A percentile compares a stretch with the other conserved stretches of the same genome.
These are phyloP conservation scores for Mus spretus DNA, from an alignment of 2,797 vertebrate genomes.

Conservation along the genomic window DNA sequence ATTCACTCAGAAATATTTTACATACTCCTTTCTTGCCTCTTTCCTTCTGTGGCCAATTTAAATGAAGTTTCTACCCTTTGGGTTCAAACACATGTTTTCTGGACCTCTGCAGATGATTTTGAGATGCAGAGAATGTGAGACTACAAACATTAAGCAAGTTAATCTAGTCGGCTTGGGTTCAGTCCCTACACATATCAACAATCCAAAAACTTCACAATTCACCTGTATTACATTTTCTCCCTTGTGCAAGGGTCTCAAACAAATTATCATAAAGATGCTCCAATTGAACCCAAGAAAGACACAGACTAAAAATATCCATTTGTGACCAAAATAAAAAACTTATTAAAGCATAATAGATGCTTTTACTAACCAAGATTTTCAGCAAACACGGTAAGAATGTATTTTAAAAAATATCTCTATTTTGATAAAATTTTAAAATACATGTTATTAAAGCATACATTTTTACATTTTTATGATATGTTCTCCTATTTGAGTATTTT, in stretches of 20 bases:
- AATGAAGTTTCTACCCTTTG: background rate
- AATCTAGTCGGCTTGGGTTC: background rate
- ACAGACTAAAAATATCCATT: background rate
- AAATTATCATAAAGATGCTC: conserved; percentile 20
- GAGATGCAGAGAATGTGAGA: background rate
- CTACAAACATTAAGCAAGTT: background rate
- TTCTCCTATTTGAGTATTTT: conserved; percentile 1
- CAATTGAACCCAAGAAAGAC: background rate
- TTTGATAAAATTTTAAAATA: background rate
- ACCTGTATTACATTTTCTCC: background rate
- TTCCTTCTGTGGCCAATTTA: background rate
- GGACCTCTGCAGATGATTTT: background rate
- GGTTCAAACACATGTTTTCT: background rate
- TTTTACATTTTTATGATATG: conserved; percentile 36
- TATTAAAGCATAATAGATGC: conserved; percentile 30
- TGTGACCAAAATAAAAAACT: conserved; percentile 9
- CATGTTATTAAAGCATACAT: background rate
- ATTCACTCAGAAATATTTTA: background rate
- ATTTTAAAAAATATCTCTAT: background rate
- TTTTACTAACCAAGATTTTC: conserved; percentile 27
- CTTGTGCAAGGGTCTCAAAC: conserved; percentile 5
- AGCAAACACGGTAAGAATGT: background rate
- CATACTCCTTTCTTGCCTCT: background rate
- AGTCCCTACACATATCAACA: background rate
- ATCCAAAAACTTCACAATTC: conserved; percentile 10